Percentiles rank a stretch among this genome's conserved stretches.
phyloP scores from a whole-genome alignment of 2,113 vertebrate genomes.

The Saiga tatarica region DNA sequence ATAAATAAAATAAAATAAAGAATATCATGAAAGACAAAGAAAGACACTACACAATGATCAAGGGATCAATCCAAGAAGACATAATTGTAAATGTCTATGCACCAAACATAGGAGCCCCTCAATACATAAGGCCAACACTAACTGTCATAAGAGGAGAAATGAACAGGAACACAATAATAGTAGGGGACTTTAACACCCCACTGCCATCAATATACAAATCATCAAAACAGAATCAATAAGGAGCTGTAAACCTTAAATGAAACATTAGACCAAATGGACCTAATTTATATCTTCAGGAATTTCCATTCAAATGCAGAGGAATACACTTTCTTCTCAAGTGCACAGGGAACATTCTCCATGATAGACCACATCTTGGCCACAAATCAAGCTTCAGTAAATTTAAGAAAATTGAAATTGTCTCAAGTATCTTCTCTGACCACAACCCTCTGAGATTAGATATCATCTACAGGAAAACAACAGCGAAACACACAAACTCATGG shows the following conservation, averaged over 20 bases:
- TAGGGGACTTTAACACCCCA: not conserved
- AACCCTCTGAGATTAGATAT: not conserved
- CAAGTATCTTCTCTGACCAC: not conserved
- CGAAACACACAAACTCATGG: not conserved
- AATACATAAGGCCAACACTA: not conserved
- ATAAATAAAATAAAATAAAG: not conserved
- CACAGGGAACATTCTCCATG: not conserved
- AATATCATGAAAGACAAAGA: not conserved
- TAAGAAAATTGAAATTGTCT: not conserved
- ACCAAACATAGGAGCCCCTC: not conserved
- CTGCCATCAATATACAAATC: not conserved
- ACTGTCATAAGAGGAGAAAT: not conserved
- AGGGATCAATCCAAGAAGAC: not conserved
- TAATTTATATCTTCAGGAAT: not conserved
- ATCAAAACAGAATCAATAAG: not conserved
- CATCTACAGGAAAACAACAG: not conserved
- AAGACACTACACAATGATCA: not conserved
- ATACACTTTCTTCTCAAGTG: not conserved
- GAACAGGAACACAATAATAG: not conserved
- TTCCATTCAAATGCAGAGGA: not conserved
- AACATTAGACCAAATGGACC: not conserved
- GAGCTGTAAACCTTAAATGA: not conserved
- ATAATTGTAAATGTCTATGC: not conserved
- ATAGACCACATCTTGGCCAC: not conserved
- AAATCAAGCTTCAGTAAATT: not conserved